Evolutionary conservation across 2,797 vertebrate species (phyloP).

Genomic region (Catamblyrhynchus diadema): DNA sequence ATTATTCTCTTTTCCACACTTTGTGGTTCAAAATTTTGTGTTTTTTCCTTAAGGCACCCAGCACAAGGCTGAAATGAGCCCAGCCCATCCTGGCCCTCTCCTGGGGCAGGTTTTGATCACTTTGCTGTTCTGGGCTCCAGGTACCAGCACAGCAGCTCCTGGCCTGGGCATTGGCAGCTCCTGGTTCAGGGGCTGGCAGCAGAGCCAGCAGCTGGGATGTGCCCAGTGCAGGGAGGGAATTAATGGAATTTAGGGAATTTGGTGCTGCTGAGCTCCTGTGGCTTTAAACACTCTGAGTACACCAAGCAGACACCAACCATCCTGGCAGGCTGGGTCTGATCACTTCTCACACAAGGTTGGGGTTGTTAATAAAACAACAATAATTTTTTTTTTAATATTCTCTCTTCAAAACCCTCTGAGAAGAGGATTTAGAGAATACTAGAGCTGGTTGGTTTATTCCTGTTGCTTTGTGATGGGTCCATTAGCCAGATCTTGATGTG

Average conservation of each 20-base stretch:
- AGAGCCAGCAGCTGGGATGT: background rate
- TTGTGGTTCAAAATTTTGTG: background rate
- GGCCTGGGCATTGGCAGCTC: background rate
- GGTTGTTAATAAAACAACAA: background rate
- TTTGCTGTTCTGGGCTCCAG: background rate
- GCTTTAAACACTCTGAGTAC: background rate
- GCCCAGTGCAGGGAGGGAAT: background rate
- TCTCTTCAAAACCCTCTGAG: background rate
- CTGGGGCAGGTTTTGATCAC: accelerated
- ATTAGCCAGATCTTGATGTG: background rate
- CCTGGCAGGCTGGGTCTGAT: background rate
- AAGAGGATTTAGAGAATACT: background rate
- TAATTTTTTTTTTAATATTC: background rate
- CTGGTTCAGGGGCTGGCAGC: background rate
- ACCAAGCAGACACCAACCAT: background rate
- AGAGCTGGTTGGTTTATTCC: background rate
- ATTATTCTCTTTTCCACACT: background rate
- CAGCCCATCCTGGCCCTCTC: background rate
- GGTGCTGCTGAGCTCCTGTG: background rate
- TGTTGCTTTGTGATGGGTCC: background rate
- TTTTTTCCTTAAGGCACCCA: background rate
- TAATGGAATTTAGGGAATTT: background rate
- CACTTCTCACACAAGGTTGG: background rate
- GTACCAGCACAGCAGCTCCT: background rate
- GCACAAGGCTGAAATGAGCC: background rate